These are phyloP conservation scores for Azemiops feae DNA, from an alignment of 2,113 vertebrate genomes.

Conservation along the genomic window DNA sequence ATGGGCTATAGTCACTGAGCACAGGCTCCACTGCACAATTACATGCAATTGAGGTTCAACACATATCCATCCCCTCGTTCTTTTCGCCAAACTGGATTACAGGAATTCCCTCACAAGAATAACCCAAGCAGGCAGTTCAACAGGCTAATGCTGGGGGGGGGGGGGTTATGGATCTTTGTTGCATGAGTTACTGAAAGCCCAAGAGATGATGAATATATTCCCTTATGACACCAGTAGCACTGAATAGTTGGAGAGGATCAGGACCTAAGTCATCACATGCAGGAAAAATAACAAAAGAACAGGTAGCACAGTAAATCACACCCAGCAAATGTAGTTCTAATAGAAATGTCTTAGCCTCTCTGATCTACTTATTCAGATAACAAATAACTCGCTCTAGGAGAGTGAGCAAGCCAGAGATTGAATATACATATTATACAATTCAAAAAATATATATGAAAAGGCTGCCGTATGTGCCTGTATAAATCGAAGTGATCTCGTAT, in stretches of 20 bases:
- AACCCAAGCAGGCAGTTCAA: neutral
- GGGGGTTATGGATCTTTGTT: neutral
- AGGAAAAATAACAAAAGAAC: neutral
- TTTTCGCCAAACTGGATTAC: neutral
- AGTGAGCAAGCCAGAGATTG: slow-evolving; percentile 4
- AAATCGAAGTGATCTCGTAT: neutral
- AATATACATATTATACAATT: slow-evolving; percentile 25
- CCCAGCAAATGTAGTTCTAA: neutral
- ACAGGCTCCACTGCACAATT: neutral
- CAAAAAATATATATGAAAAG: slow-evolving; percentile 21
- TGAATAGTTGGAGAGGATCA: neutral
- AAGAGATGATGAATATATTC: neutral
- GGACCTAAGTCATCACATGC: neutral
- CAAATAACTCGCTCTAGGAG: slow-evolving; percentile 8
- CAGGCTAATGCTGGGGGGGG: neutral
- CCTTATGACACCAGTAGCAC: neutral
- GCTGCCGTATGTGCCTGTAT: neutral
- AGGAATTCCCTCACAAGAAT: neutral
- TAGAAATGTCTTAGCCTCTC: slow-evolving; percentile 21
- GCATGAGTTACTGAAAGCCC: neutral
- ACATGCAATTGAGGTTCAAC: neutral
- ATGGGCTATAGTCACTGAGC: neutral
- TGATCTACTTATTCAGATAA: slow-evolving; percentile 36
- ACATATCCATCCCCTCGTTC: neutral
- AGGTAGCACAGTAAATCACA: neutral